Evolutionary conservation across 2,888 invertebrate genomes (phyloP).

Genomic region (Ischnura elegans): DNA sequence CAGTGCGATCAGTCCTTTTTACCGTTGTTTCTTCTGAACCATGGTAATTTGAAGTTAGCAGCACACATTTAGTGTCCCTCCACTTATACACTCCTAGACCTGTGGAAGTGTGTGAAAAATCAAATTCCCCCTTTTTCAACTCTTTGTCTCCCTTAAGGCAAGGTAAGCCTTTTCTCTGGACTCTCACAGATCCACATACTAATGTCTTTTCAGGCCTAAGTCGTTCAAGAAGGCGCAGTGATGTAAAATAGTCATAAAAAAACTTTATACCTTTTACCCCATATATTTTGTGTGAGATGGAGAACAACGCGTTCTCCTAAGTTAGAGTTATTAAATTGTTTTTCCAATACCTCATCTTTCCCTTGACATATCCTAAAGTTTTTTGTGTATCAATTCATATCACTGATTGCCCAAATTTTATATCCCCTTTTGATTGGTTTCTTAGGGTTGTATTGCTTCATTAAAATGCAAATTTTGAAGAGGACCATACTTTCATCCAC

Average conservation of each 20-base stretch:
- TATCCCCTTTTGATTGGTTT: not conserved
- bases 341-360: not conserved
- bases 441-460: not conserved
- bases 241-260: not conserved
- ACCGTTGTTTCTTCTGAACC: no score
- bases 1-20: no score
- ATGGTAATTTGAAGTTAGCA: no score
- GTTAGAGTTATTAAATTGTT: not conserved
- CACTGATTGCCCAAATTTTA: no score
- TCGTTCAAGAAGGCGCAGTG: not conserved
- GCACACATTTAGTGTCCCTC: no score
- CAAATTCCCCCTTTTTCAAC: no score
- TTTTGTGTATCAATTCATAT: no score
- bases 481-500: not conserved
- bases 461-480: not conserved
- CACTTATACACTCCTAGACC: no score
- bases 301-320: not conserved
- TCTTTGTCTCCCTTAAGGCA: no score
- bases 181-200: not conserved
- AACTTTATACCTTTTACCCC: not conserved
- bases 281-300: not conserved
- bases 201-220: not conserved
- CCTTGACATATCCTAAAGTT: no score
- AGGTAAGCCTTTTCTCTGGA: not conserved
- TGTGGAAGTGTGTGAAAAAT: no score